phyloP scores from a whole-genome alignment of 2,888 invertebrate genomes.

The Rutpela maculata region DNA sequence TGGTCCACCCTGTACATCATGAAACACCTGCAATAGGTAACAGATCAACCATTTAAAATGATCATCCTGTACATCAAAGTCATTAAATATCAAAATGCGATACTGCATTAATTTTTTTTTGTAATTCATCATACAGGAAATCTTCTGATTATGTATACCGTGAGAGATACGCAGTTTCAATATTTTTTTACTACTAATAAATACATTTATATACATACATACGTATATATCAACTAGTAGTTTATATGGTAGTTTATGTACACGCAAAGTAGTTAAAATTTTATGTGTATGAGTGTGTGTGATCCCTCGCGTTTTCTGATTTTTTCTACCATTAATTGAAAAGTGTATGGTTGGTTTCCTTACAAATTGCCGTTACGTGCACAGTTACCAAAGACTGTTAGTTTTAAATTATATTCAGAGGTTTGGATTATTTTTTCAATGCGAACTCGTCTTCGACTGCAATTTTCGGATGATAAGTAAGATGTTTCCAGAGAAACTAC shows the following conservation, averaged over 20 bases:
- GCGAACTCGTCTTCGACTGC: too few relatives aligned
- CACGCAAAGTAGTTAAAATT: slow-evolving; percentile 28
- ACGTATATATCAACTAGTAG: background rate
- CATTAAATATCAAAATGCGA: background rate
- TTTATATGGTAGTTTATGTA: slow-evolving; percentile 9
- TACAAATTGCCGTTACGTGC: background rate
- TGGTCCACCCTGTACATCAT: too few relatives aligned
- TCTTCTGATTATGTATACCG: slow-evolving; percentile 13
- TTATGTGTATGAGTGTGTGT: slow-evolving; percentile 20
- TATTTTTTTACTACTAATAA: slow-evolving; percentile 17
- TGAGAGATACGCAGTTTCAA: slow-evolving; percentile 11
- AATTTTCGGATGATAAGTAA: too few relatives aligned
- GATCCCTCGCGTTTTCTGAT: slow-evolving; percentile 16
- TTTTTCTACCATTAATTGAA: background rate
- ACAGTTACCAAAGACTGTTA: background rate
- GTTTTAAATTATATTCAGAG: background rate
- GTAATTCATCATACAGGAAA: slow-evolving; percentile 7
- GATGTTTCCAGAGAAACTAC: too few relatives aligned
- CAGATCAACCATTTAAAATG: background rate
- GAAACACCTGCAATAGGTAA: too few relatives aligned
- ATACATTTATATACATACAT: slow-evolving; percentile 12
- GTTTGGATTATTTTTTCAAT: background rate
- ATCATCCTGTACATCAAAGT: background rate
- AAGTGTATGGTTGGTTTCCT: background rate
- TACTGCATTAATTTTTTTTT: background rate